A percentile compares a stretch with the other conserved stretches of the same genome.
phyloP scores from a whole-genome alignment of 1,140 invertebrate species.

The Drosophila pectinifera region DNA sequence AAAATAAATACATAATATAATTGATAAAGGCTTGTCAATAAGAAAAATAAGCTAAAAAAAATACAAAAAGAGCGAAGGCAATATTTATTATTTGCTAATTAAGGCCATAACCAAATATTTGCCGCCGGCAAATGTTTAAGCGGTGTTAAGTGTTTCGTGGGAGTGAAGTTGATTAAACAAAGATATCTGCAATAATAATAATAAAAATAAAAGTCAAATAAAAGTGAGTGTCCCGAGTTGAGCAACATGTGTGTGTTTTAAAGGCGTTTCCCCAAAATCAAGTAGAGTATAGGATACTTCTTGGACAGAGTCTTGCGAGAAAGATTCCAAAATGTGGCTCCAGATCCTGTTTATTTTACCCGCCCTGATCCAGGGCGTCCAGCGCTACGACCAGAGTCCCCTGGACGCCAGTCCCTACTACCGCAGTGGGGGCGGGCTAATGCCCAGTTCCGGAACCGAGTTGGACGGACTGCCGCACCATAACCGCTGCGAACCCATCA shows the following conservation, averaged over 20 bases:
- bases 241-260: slow-evolving; percentile 34
- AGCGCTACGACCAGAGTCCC: slow-evolving; percentile 69
- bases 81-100: slow-evolving; percentile 41
- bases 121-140: slow-evolving; percentile 38
- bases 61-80: slow-evolving; percentile 15
- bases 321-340: slow-evolving; percentile 47
- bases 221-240: slow-evolving; percentile 8
- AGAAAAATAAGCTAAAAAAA: slow-evolving; percentile 1
- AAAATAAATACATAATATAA: slow-evolving; percentile 2
- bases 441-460: slow-evolving; percentile 53
- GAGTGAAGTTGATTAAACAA: slow-evolving; percentile 17
- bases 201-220: background rate
- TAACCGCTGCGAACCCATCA: slow-evolving; percentile 96
- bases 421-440: slow-evolving; percentile 59
- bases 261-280: background rate
- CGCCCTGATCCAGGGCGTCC: slow-evolving; percentile 41
- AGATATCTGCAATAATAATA: background rate
- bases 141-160: slow-evolving; percentile 36
- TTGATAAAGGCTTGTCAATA: background rate
- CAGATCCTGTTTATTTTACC: slow-evolving; percentile 50
- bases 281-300: slow-evolving; percentile 1
- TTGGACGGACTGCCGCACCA: slow-evolving; percentile 86
- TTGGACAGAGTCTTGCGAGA: background rate
- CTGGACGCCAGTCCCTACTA: slow-evolving; percentile 74
- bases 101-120: slow-evolving; percentile 38